Conservation (phyloP, 2,113 vertebrate species). For the Rhinoptilus africanus region DNA sequence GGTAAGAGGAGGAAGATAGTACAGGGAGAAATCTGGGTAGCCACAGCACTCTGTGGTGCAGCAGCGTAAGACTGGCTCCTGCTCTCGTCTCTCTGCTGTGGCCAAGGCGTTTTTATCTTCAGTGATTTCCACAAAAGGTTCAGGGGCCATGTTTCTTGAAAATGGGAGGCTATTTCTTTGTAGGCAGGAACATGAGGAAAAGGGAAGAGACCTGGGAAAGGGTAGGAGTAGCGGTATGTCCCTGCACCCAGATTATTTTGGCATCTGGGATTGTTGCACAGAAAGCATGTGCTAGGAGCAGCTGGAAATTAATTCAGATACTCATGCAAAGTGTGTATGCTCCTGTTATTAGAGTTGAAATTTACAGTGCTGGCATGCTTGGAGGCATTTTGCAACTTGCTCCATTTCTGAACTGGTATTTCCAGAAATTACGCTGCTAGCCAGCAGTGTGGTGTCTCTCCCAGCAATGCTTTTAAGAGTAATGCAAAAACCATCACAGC, state of each 20-base stretch:
- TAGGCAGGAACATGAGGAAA: not conserved
- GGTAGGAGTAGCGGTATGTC: not conserved
- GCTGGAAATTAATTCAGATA: not conserved
- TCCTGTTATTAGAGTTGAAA: not conserved
- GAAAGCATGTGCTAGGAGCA: not conserved
- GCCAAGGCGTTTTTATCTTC: not conserved
- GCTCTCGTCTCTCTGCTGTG: not conserved
- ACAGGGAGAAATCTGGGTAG: not conserved
- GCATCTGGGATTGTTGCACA: not conserved
- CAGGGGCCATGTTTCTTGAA: not conserved
- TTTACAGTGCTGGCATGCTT: not conserved
- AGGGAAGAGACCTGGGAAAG: not conserved
- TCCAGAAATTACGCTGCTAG: not conserved
- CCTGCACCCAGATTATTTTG: not conserved
- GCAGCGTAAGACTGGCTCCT: not conserved
- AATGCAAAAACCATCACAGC: constrained; percentile 23
- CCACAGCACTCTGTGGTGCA: not conserved
- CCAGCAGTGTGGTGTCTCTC: not conserved
- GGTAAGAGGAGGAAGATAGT: not conserved
- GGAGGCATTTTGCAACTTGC: not conserved
- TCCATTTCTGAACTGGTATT: not conserved
- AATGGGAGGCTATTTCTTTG: accelerated
- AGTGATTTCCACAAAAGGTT: not conserved
- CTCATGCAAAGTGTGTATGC: accelerated
- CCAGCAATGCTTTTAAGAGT: not conserved